phyloP scores from a whole-genome alignment of 1,140 invertebrate genomes.

The Eurytemora carolleeae region DNA sequence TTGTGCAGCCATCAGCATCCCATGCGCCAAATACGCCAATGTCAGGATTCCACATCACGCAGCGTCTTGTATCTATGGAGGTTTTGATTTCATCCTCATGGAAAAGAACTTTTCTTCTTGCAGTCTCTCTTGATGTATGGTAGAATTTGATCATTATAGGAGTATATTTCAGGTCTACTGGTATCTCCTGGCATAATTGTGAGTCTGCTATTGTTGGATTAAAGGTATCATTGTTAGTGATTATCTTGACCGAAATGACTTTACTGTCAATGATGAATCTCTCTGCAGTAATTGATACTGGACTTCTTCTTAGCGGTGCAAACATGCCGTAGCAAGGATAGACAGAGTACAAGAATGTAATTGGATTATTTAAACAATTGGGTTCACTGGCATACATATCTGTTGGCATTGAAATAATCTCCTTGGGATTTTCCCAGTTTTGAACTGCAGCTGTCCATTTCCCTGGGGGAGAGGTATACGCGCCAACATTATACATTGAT shows the following conservation, averaged over 20 bases:
- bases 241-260: conserved; percentile 1
- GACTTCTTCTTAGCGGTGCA: conserved; percentile 3
- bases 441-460: neutral
- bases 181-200: neutral
- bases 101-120: neutral
- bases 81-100: conserved; percentile 3
- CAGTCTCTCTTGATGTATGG: neutral
- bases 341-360: neutral
- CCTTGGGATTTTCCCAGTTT: neutral
- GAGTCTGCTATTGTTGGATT: neutral
- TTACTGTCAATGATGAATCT: neutral
- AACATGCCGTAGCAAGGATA: conserved; percentile 4
- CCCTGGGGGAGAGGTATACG: neutral
- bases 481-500: no score
- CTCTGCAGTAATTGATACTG: neutral
- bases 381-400: neutral
- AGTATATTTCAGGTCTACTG: conserved; percentile 1
- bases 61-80: conserved; percentile 5
- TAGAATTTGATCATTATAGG: conserved; percentile 3
- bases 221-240: neutral
- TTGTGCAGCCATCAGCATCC: conserved; percentile 1
- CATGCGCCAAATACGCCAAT: conserved; percentile 10
- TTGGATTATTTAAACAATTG: neutral
- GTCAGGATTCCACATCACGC: conserved; percentile 10
- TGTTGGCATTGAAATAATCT: conserved; percentile 1